Evolutionary conservation across 2,113 vertebrate species (phyloP).

Genomic region (Nycticebus coucang): DNA sequence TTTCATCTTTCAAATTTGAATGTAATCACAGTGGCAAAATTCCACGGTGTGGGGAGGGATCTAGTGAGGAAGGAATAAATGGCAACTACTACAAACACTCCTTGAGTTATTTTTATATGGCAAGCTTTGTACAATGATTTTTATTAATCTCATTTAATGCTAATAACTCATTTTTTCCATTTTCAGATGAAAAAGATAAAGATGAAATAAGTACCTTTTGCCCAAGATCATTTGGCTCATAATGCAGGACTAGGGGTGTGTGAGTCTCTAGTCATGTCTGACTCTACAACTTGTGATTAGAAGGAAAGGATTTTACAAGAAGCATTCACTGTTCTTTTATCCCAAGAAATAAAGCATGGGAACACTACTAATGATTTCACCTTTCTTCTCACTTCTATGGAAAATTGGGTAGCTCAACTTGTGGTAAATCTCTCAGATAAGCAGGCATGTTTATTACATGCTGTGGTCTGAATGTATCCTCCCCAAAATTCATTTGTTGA

Average conservation of each 20-base stretch:
- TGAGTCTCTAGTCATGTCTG: not conserved
- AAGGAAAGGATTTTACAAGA: not conserved
- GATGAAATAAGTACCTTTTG: not conserved
- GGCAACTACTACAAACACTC: not conserved
- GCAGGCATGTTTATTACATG: not conserved
- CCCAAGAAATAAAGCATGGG: not conserved
- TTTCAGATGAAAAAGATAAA: conserved; percentile 14
- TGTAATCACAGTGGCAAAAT: conserved; percentile 1
- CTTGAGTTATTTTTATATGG: not conserved
- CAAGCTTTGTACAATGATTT: not conserved
- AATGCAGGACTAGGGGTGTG: not conserved
- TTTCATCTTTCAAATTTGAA: conserved; percentile 28
- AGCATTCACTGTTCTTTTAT: conserved; percentile 11
- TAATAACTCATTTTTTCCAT: not conserved
- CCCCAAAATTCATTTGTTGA: not conserved
- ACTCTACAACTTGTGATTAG: not conserved
- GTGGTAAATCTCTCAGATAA: conserved; percentile 27
- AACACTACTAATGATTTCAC: not conserved
- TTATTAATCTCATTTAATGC: not conserved
- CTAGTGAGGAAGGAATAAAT: not conserved
- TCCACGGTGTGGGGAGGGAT: not conserved
- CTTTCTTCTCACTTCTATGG: not conserved
- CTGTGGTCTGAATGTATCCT: not conserved
- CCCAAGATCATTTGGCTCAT: not conserved
- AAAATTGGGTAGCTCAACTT: not conserved